These are phyloP conservation scores for Leuciscus idus DNA, from an alignment of 2,113 vertebrate genomes.

Conservation along the genomic window DNA sequence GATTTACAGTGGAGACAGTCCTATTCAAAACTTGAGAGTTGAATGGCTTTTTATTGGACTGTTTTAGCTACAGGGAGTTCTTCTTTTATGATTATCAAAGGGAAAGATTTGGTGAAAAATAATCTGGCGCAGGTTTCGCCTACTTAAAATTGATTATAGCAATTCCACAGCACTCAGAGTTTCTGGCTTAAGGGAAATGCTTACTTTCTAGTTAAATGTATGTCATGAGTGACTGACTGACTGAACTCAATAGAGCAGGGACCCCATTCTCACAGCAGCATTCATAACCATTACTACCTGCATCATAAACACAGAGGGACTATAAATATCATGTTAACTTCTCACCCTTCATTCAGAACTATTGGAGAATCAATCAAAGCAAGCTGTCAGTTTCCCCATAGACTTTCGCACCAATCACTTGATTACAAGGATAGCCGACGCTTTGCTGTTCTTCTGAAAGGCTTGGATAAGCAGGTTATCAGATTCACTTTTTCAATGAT, in stretches of 20 bases:
- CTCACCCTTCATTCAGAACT: slow-evolving; percentile 56
- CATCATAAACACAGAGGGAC: slow-evolving; percentile 46
- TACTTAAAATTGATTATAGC: slow-evolving; percentile 65
- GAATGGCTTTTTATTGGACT: slow-evolving; percentile 44
- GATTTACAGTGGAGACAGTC: slow-evolving; percentile 38
- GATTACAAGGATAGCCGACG: not conserved
- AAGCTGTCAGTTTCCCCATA: slow-evolving; percentile 31
- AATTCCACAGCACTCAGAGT: slow-evolving; percentile 56
- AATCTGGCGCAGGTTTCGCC: slow-evolving; percentile 51
- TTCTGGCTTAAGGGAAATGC: slow-evolving; percentile 54
- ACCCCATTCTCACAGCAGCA: slow-evolving; percentile 51
- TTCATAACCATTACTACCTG: slow-evolving; percentile 60
- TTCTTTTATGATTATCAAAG: not conserved
- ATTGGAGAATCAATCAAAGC: slow-evolving; percentile 54
- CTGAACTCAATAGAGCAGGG: slow-evolving; percentile 48
- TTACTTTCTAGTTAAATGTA: slow-evolving; percentile 60
- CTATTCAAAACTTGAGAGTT: slow-evolving; percentile 22
- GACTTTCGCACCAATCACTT: slow-evolving; percentile 25
- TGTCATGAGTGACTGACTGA: slow-evolving; percentile 53
- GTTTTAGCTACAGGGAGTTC: slow-evolving; percentile 25
- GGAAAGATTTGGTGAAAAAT: slow-evolving; percentile 52
- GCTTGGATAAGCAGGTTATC: not conserved
- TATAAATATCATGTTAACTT: slow-evolving; percentile 61
- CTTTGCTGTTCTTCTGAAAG: not conserved
- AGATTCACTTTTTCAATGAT: not conserved